Evolutionary conservation across 2,113 vertebrate genomes (phyloP).

Genomic region (Thamnaconus septentrionalis): DNA sequence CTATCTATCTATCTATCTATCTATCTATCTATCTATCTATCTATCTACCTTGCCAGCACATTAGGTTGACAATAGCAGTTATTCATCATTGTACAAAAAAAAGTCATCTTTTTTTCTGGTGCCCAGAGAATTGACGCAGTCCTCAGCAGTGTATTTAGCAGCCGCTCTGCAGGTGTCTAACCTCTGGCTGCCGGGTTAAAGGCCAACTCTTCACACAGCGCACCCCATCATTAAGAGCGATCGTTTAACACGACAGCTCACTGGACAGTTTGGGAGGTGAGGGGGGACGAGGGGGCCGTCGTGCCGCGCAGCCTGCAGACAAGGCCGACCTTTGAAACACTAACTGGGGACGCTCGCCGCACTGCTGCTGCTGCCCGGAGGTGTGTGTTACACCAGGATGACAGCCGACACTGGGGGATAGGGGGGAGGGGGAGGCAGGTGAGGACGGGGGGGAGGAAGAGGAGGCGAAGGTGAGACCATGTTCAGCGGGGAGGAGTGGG

Average conservation of each 20-base stretch:
- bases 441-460: conserved; percentile 23
- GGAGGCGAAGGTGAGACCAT: conserved; percentile 66
- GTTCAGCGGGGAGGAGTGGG: conserved; percentile 87
- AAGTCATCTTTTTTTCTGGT: no score
- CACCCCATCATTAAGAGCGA: not conserved
- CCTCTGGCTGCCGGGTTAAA: not conserved
- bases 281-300: not conserved
- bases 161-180: not conserved
- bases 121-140: no score
- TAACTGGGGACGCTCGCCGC: conserved; percentile 49
- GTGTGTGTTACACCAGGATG: conserved; percentile 81
- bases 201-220: not conserved
- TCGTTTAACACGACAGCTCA: no score
- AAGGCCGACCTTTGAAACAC: conserved; percentile 58
- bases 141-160: not conserved
- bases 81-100: no score
- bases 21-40: no score
- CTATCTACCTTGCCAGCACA: no score
- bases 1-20: no score
- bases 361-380: conserved; percentile 54
- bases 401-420: conserved; percentile 69
- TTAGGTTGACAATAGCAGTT: no score
- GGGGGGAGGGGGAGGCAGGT: conserved; percentile 11
- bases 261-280: no score
- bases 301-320: conserved; percentile 18